Conservation (phyloP, 2,113 vertebrate genomes). For the Misgurnus mizolepis region DNA sequence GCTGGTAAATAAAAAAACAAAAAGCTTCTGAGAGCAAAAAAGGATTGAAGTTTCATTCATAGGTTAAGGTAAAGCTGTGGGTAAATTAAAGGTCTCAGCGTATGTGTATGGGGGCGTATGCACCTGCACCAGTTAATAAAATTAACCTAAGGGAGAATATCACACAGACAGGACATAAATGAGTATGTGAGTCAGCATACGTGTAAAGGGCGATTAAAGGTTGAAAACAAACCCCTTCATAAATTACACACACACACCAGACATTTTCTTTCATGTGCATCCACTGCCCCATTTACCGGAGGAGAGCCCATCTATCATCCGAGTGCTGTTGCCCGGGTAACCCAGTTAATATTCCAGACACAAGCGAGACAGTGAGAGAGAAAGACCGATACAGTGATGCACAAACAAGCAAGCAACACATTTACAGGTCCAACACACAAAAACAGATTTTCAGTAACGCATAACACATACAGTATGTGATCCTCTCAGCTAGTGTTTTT, state of each 20-base stretch:
- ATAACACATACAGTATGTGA: neutral
- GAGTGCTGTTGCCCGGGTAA: constrained; percentile 41
- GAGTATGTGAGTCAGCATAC: neutral
- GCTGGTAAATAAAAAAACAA: neutral
- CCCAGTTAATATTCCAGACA: constrained; percentile 49
- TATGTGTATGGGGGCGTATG: neutral
- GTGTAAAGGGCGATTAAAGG: neutral
- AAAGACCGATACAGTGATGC: neutral
- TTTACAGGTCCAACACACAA: constrained; percentile 18
- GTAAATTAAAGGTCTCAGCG: constrained; percentile 12
- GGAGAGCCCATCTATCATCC: constrained; percentile 45
- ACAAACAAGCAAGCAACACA: constrained; percentile 21
- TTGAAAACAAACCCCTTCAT: constrained; percentile 24
- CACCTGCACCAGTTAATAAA: neutral
- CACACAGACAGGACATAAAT: neutral
- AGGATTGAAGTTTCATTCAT: neutral
- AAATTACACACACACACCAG: constrained; percentile 37
- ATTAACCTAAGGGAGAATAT: constrained; percentile 4
- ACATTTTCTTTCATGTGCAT: constrained; percentile 33
- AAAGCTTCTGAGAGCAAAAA: neutral
- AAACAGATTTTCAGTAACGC: neutral
- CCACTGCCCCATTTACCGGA: constrained; percentile 21
- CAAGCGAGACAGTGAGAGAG: neutral
- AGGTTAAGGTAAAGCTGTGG: neutral
- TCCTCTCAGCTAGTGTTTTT: no score